Percentiles rank a stretch among this genome's conserved stretches.
Conservation (phyloP, 2,888 invertebrate genomes). For the Leucoma salicis region DNA sequence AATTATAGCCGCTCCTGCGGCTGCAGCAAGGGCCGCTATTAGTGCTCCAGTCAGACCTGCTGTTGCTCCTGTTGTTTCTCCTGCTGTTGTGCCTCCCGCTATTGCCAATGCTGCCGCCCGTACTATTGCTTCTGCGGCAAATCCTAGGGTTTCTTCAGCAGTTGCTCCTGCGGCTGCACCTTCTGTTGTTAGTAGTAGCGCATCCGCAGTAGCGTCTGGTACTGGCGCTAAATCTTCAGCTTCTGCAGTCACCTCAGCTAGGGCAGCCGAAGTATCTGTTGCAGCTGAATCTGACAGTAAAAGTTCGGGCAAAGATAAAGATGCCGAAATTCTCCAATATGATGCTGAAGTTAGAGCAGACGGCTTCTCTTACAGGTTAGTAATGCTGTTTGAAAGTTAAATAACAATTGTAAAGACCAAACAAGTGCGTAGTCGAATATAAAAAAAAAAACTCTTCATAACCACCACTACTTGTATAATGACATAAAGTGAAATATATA, state of each 20-base stretch:
- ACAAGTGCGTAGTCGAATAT: too few species aligned
- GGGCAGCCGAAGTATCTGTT: background rate
- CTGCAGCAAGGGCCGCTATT: slow-evolving; percentile 3
- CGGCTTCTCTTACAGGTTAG: slow-evolving; percentile 44
- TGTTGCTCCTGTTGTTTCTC: background rate
- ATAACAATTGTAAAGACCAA: background rate
- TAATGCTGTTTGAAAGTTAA: background rate
- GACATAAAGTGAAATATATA: background rate
- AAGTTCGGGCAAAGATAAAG: slow-evolving; percentile 4
- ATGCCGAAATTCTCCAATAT: slow-evolving; percentile 32
- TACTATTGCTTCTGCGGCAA: slow-evolving; percentile 2
- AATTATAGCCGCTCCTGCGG: slow-evolving; percentile 12
- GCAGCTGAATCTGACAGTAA: slow-evolving; percentile 4
- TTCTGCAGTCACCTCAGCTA: background rate
- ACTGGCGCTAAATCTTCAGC: background rate
- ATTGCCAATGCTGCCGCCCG: background rate
- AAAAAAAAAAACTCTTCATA: too few species aligned
- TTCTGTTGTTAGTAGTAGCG: background rate
- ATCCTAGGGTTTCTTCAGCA: too few species aligned
- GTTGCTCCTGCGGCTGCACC: background rate
- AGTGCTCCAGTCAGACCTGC: background rate
- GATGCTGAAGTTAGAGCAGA: slow-evolving; percentile 37
- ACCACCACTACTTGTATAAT: too few species aligned
- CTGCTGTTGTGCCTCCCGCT: background rate
- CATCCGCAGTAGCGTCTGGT: background rate